Conservation (phyloP, 1,140 invertebrate species). For the Microplitis demolitor region DNA sequence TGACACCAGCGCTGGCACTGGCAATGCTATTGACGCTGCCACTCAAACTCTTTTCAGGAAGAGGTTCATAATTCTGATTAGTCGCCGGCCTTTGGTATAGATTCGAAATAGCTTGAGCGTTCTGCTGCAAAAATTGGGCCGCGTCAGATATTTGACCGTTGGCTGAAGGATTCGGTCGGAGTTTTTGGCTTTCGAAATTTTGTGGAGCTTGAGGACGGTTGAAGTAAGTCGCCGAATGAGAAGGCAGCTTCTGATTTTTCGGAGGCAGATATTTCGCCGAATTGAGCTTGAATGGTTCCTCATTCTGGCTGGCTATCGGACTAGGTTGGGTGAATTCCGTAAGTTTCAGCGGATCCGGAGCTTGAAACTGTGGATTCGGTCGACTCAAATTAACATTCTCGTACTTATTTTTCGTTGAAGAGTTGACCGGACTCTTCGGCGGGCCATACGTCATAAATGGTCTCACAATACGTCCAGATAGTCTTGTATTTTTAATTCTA, state of each 20-base stretch:
- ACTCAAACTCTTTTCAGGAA: conserved; percentile 25
- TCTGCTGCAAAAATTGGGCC: conserved; percentile 49
- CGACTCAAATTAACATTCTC: background rate
- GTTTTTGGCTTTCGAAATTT: conserved; percentile 30
- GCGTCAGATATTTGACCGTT: conserved; percentile 53
- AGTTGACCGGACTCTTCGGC: conserved; percentile 36
- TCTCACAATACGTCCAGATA: conserved; percentile 35
- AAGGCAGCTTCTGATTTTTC: conserved; percentile 51
- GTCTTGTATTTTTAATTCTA: background rate
- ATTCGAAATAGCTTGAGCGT: conserved; percentile 54
- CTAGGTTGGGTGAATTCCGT: conserved; percentile 41
- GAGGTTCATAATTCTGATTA: conserved; percentile 49
- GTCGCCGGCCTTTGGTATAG: conserved; percentile 47
- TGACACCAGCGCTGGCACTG: too few relatives aligned
- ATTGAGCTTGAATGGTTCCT: conserved; percentile 48
- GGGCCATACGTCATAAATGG: conserved; percentile 51
- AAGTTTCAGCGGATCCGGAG: conserved; percentile 43
- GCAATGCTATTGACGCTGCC: too few relatives aligned
- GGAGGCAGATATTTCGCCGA: conserved; percentile 57
- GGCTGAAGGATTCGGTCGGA: conserved; percentile 28
- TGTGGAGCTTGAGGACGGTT: conserved; percentile 12
- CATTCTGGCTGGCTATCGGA: conserved; percentile 55
- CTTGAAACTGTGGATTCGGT: conserved; percentile 30
- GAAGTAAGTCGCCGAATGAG: conserved; percentile 35
- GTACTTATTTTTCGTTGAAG: background rate